Conservation (phyloP, 2,113 vertebrate genomes). For the Prunella fulvescens region DNA sequence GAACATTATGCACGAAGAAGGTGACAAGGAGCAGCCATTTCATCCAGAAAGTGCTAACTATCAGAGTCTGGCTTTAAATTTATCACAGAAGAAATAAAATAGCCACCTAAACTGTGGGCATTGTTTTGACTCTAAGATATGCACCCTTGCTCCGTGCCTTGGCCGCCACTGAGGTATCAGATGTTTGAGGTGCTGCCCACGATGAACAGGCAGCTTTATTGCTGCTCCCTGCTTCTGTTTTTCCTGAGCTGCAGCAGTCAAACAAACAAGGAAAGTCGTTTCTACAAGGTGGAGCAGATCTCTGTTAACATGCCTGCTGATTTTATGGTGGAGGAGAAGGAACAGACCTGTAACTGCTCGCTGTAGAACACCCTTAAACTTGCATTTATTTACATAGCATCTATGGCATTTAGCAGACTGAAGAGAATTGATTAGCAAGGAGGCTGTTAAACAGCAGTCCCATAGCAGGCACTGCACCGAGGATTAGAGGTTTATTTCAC, state of each 20-base stretch:
- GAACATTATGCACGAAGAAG: neutral
- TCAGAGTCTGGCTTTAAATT: neutral
- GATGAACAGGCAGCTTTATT: neutral
- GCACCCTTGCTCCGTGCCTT: neutral
- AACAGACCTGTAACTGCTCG: neutral
- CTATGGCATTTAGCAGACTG: conserved; percentile 47
- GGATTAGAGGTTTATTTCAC: conserved; percentile 55
- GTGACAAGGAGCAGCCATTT: neutral
- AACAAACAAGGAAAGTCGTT: conserved; percentile 7
- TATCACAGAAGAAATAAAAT: neutral
- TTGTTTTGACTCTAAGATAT: neutral
- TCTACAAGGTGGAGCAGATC: conserved; percentile 26
- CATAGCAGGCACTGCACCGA: conserved; percentile 20
- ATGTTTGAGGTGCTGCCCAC: neutral
- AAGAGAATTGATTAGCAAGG: conserved; percentile 64
- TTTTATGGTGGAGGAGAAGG: conserved; percentile 44
- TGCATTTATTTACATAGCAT: conserved; percentile 62
- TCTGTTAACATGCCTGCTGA: conserved; percentile 36
- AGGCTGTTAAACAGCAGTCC: conserved; percentile 56
- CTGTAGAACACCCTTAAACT: conserved; percentile 47
- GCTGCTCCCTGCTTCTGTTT: neutral
- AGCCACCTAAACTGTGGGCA: neutral
- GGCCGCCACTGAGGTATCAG: neutral
- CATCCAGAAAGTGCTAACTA: neutral
- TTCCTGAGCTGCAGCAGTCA: neutral